Evolutionary conservation across 1,140 invertebrate genomes (phyloP).

Genomic region (Hyphantria cunea): DNA sequence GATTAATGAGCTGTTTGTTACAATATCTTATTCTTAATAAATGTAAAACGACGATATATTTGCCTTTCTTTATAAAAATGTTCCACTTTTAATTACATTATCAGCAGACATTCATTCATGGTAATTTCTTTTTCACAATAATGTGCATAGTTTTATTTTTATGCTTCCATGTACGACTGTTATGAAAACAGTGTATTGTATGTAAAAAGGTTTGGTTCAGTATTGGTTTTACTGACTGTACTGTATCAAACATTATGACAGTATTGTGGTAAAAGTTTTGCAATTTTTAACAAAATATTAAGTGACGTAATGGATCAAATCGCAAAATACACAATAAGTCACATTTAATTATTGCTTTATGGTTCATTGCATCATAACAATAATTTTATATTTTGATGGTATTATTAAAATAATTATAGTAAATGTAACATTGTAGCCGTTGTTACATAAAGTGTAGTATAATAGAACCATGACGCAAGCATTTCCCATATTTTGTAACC

Average conservation of each 20-base stretch:
- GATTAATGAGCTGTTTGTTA: too few relatives aligned
- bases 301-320: conserved; percentile 18
- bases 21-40: too few relatives aligned
- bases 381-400: conserved; percentile 28
- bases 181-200: too few relatives aligned
- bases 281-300: conserved; percentile 8
- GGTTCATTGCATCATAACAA: conserved; percentile 14
- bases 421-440: conserved; percentile 26
- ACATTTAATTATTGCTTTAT: conserved; percentile 17
- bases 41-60: too few relatives aligned
- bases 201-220: too few relatives aligned
- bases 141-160: too few relatives aligned
- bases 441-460: conserved; percentile 28
- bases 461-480: conserved; percentile 23
- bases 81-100: too few relatives aligned
- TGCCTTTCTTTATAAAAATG: too few relatives aligned
- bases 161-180: too few relatives aligned
- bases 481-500: conserved; percentile 29
- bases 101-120: too few relatives aligned
- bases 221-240: too few relatives aligned
- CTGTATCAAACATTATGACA: not conserved
- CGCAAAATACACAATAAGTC: conserved; percentile 7
- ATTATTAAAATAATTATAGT: conserved; percentile 28
- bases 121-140: too few relatives aligned
- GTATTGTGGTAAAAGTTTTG: conserved; percentile 1